Percentiles rank a stretch among this genome's conserved stretches.
Conservation (phyloP, 2,888 invertebrate genomes). For the Dryadula phaetusa region DNA sequence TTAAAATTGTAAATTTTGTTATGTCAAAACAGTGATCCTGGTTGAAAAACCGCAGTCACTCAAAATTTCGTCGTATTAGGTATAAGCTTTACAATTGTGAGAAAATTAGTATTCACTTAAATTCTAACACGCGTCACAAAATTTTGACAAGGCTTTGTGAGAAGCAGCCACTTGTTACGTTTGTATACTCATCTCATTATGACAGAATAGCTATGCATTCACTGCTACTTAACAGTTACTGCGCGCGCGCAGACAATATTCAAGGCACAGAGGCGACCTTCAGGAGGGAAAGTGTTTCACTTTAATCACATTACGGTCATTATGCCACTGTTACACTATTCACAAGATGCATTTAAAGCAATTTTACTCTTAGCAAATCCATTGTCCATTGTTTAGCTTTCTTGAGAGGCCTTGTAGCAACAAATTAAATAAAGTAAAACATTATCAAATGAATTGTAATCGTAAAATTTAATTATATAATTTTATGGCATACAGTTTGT, state of each 20-base stretch:
- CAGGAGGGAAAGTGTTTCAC: constrained; percentile 74
- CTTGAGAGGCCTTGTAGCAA: constrained; percentile 35
- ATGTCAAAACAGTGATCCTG: background rate
- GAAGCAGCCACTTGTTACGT: constrained; percentile 17
- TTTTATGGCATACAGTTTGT: constrained; percentile 3
- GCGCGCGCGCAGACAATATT: constrained; percentile 59
- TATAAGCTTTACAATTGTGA: constrained; percentile 34
- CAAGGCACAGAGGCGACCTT: constrained; percentile 70
- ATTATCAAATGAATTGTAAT: constrained; percentile 32
- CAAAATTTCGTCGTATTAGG: background rate
- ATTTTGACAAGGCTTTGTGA: constrained; percentile 28
- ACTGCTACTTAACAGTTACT: constrained; percentile 53
- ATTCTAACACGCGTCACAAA: constrained; percentile 17
- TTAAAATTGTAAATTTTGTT: background rate
- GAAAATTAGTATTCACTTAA: constrained; percentile 19
- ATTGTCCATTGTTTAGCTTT: constrained; percentile 43
- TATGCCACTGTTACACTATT: constrained; percentile 43
- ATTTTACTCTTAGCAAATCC: constrained; percentile 37
- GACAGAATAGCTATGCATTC: constrained; percentile 46
- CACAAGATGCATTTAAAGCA: constrained; percentile 43
- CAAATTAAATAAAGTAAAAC: constrained; percentile 33
- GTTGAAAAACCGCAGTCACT: background rate
- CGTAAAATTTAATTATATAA: constrained; percentile 17
- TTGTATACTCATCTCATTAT: constrained; percentile 50
- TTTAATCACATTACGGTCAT: constrained; percentile 62